These are phyloP conservation scores for Argyresthia albistria DNA, from an alignment of 2,888 invertebrate species.

Conservation along the genomic window DNA sequence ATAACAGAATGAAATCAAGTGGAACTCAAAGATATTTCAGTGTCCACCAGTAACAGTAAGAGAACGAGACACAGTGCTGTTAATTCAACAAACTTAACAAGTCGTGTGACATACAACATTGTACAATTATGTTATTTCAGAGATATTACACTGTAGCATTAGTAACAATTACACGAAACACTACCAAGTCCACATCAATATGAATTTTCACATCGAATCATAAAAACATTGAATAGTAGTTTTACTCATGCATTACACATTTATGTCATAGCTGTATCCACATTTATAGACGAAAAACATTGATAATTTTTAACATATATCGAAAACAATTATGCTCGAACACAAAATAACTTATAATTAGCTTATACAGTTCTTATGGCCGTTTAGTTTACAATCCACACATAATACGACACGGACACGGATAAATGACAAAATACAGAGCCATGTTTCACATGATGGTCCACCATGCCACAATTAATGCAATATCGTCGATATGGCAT, in stretches of 20 bases:
- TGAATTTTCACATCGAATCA: neutral
- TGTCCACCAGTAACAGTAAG: neutral
- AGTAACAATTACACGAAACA: constrained; percentile 2
- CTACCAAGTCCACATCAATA: neutral
- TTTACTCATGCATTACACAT: neutral
- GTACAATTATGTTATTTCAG: neutral
- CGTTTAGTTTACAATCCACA: too few species aligned
- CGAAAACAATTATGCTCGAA: neutral
- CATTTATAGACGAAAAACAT: too few species aligned
- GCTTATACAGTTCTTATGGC: too few species aligned
- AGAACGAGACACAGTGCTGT: neutral
- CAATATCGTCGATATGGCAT: too few species aligned
- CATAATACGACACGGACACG: too few species aligned
- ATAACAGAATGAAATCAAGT: too few species aligned
- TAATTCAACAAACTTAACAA: neutral
- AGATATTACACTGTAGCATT: neutral
- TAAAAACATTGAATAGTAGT: neutral
- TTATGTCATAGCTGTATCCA: neutral
- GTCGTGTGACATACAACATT: neutral
- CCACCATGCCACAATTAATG: too few species aligned
- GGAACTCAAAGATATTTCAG: too few species aligned
- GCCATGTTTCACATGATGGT: too few species aligned
- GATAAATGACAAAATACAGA: too few species aligned
- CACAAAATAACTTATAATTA: too few species aligned
- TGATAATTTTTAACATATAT: neutral